Evolutionary conservation across 2,797 vertebrate genomes (phyloP).

Genomic region (Nasua narica): DNA sequence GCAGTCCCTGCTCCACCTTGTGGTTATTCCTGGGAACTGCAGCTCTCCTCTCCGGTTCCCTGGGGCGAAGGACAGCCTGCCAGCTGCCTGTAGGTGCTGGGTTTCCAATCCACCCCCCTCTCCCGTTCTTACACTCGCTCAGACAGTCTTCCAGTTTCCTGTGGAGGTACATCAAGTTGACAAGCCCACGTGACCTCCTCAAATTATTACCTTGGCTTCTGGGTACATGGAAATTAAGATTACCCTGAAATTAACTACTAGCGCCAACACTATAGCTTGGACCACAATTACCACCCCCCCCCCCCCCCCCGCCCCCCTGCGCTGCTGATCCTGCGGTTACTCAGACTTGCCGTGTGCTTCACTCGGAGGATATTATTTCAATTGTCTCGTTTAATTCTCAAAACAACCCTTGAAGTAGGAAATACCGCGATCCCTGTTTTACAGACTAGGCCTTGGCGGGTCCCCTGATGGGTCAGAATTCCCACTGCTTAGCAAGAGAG

Average conservation of each 20-base stretch:
- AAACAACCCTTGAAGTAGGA: neutral
- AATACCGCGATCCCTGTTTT: neutral
- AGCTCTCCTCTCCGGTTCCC: neutral
- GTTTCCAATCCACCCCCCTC: neutral
- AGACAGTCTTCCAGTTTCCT: neutral
- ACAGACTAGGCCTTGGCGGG: neutral
- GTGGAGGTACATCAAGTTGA: neutral
- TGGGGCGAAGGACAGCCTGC: accelerated
- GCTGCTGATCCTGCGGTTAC: neutral
- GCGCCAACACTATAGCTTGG: neutral
- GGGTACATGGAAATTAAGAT: neutral
- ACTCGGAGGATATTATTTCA: neutral
- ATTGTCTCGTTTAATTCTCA: neutral
- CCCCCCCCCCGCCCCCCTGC: too few species aligned
- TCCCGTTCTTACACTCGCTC: neutral
- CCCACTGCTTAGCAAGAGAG: neutral
- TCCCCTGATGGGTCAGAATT: neutral
- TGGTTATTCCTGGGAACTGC: neutral
- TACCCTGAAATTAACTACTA: too few species aligned
- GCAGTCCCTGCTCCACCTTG: neutral
- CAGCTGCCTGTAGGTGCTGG: accelerated
- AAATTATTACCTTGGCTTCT: neutral
- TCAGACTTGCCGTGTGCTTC: neutral
- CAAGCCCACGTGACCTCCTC: neutral
- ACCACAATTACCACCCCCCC: too few species aligned